Conservation (phyloP, 2,797 vertebrate genomes). For the Hydrolagus colliei region DNA sequence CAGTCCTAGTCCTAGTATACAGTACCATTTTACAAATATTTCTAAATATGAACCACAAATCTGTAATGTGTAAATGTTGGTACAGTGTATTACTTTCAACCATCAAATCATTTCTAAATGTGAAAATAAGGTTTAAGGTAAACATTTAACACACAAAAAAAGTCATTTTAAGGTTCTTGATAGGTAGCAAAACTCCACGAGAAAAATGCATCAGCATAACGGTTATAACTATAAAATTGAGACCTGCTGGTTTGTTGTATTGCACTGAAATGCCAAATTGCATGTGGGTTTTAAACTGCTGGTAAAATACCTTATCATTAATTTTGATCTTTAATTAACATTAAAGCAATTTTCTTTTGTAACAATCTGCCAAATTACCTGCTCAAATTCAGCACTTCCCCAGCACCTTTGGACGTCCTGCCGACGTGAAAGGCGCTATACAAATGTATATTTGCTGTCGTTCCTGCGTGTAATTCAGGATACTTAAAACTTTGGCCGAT, state of each 20-base stretch:
- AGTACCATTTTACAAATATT: slow-evolving; percentile 5
- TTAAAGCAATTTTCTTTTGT: slow-evolving; percentile 6
- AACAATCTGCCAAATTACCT: too few relatives aligned
- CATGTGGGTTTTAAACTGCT: neutral
- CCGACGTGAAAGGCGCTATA: too few relatives aligned
- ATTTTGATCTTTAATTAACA: neutral
- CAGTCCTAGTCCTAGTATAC: too few relatives aligned
- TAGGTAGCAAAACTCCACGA: neutral
- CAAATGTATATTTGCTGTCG: too few relatives aligned
- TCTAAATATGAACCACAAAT: neutral
- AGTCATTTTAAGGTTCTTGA: neutral
- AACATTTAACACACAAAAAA: neutral
- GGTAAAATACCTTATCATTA: slow-evolving; percentile 13
- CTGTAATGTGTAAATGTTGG: neutral
- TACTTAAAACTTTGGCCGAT: slow-evolving; percentile 93
- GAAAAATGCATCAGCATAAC: neutral
- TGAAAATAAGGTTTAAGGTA: too few relatives aligned
- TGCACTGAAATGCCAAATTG: neutral
- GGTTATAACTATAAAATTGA: neutral
- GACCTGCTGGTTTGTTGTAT: neutral
- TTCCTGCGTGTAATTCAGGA: neutral
- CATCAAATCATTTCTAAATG: neutral
- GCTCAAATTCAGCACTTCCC: neutral
- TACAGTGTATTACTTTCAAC: slow-evolving; percentile 1
- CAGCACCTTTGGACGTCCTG: too few relatives aligned